Evolutionary conservation across 2,888 invertebrate genomes (phyloP).

Genomic region (Acrobasis consociella): DNA sequence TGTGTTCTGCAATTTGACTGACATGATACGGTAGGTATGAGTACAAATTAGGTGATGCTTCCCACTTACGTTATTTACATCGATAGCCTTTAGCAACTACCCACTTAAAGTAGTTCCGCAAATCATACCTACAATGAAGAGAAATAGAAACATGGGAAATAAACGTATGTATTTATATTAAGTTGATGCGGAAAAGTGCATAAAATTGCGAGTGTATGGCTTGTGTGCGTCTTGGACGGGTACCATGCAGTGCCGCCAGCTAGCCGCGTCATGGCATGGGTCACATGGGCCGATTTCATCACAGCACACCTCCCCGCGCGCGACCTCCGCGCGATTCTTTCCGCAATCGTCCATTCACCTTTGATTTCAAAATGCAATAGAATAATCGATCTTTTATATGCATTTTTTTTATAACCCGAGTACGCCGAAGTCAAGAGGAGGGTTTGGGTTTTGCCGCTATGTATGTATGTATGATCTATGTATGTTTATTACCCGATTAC

Average conservation of each 20-base stretch:
- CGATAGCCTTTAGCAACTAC: constrained; percentile 43
- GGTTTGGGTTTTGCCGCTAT: too few relatives aligned
- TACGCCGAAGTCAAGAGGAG: too few relatives aligned
- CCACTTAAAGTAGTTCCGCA: constrained; percentile 55
- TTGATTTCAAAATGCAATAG: constrained; percentile 33
- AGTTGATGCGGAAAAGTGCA: constrained; percentile 43
- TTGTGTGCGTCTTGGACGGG: constrained; percentile 20
- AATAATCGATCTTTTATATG: neutral
- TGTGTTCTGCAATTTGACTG: too few relatives aligned
- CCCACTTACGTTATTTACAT: constrained; percentile 8
- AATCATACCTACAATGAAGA: constrained; percentile 35
- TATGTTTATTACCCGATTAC: neutral
- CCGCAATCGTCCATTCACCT: constrained; percentile 76
- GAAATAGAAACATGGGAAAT: constrained; percentile 28
- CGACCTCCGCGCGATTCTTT: constrained; percentile 61
- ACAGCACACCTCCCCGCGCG: constrained; percentile 37
- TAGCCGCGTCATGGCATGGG: constrained; percentile 30
- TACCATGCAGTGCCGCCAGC: constrained; percentile 34
- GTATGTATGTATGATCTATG: too few relatives aligned
- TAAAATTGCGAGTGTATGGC: constrained; percentile 24
- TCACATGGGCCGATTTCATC: constrained; percentile 66
- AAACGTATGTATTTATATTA: constrained; percentile 19
- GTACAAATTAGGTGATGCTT: constrained; percentile 3
- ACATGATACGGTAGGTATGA: too few relatives aligned
- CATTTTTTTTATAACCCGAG: neutral